These are phyloP conservation scores for Sebastes minor DNA, from an alignment of 2,797 vertebrate species.

Conservation along the genomic window DNA sequence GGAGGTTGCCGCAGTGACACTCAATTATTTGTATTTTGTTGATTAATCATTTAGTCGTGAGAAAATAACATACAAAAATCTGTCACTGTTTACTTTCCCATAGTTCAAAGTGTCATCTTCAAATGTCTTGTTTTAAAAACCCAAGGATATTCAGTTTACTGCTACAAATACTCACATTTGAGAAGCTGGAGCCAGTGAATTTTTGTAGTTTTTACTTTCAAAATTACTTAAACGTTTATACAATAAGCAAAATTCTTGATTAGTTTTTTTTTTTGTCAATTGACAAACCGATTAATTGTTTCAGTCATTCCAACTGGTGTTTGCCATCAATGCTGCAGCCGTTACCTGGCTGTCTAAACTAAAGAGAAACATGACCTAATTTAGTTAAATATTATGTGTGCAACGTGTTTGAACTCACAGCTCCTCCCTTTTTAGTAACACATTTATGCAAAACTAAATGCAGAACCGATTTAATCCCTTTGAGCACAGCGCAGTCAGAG, in stretches of 20 bases:
- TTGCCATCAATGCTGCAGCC: background rate
- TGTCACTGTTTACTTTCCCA: background rate
- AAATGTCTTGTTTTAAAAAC: background rate
- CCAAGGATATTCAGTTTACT: background rate
- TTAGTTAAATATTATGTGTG: background rate
- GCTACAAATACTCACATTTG: background rate
- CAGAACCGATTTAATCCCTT: conserved; percentile 27
- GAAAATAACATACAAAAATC: background rate
- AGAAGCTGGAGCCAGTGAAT: background rate
- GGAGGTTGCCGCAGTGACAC: background rate
- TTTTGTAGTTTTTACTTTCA: background rate
- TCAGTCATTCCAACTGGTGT: background rate
- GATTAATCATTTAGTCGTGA: background rate
- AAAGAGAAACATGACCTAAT: background rate
- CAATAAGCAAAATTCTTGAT: background rate
- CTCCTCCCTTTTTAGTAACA: conserved; percentile 23
- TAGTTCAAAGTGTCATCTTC: background rate
- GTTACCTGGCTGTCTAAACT: background rate
- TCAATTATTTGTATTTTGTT: background rate
- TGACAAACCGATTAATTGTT: background rate
- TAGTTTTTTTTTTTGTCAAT: background rate
- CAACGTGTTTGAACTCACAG: conserved; percentile 17
- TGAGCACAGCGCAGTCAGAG: background rate
- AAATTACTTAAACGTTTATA: background rate
- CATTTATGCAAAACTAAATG: conserved; percentile 52